Percentiles rank a stretch among this genome's conserved stretches.
phyloP scores from a whole-genome alignment of 2,888 invertebrate species.

The Eupithecia pulchellata region DNA sequence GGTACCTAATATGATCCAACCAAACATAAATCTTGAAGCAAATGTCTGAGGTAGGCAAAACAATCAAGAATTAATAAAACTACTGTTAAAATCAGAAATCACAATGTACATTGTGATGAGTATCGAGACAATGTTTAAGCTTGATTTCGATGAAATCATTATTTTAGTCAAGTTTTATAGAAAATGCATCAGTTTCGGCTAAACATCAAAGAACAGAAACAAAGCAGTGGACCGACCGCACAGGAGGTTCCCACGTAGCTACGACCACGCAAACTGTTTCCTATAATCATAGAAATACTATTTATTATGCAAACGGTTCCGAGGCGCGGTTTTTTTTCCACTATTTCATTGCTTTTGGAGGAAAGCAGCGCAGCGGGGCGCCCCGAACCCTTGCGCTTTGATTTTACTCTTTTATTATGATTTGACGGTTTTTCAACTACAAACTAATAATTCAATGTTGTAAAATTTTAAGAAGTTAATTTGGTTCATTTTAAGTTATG shows the following conservation, averaged over 20 bases:
- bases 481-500: conserved; percentile 41
- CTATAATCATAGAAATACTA: conserved; percentile 57
- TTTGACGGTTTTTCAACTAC: conserved; percentile 37
- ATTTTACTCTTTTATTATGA: conserved; percentile 35
- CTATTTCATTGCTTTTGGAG: conserved; percentile 20
- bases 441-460: conserved; percentile 12
- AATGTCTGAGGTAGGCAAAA: not conserved
- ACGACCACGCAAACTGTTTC: conserved; percentile 60
- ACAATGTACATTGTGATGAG: too few species aligned
- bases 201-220: conserved; percentile 28
- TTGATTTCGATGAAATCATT: not conserved
- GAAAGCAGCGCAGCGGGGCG: conserved; percentile 54
- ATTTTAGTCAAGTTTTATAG: too few species aligned
- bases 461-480: conserved; percentile 13
- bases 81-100: not conserved
- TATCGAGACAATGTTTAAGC: not conserved
- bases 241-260: conserved; percentile 65
- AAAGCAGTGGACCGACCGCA: conserved; percentile 63
- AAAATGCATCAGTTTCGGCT: conserved; percentile 1
- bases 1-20: too few species aligned
- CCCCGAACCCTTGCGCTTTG: conserved; percentile 44
- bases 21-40: too few species aligned
- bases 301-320: conserved; percentile 71
- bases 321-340: conserved; percentile 45
- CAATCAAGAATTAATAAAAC: not conserved